A percentile compares a stretch with the other conserved stretches of the same genome.
phyloP scores from a whole-genome alignment of 2,113 vertebrate species.

The Colaptes auratus region DNA sequence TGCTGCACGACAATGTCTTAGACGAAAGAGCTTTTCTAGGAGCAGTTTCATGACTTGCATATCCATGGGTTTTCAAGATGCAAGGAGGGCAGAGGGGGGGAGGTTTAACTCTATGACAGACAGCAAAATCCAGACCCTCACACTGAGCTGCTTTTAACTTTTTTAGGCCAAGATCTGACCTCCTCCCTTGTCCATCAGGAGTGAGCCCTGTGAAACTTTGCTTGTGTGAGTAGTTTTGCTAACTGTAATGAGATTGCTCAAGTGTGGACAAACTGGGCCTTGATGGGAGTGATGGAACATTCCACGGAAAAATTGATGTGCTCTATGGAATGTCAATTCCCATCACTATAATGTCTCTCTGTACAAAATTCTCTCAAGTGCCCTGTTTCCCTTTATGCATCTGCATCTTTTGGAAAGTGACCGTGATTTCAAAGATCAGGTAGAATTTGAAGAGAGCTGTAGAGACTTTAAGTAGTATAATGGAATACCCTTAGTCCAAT shows the following conservation, averaged over 20 bases:
- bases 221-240: not conserved
- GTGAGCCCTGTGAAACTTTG: not conserved
- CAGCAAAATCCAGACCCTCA: not conserved
- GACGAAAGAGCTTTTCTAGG: not conserved
- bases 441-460: slow-evolving; percentile 31
- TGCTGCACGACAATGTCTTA: not conserved
- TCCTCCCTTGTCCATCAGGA: not conserved
- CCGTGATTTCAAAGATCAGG: slow-evolving; percentile 43
- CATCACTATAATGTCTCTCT: slow-evolving; percentile 19
- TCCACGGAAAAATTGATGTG: slow-evolving; percentile 49
- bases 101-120: not conserved
- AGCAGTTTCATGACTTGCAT: not conserved
- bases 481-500: not conserved
- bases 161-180: not conserved
- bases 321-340: slow-evolving; percentile 50
- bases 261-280: not conserved
- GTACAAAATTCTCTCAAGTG: slow-evolving; percentile 2
- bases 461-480: not conserved
- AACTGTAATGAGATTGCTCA: not conserved
- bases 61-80: not conserved
- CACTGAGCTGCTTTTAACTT: not conserved
- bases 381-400: slow-evolving; percentile 38
- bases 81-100: not conserved
- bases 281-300: not conserved
- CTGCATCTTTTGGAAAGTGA: slow-evolving; percentile 40